These are phyloP conservation scores for Drosophila ironensis DNA, from an alignment of 1,140 invertebrate species.

Conservation along the genomic window DNA sequence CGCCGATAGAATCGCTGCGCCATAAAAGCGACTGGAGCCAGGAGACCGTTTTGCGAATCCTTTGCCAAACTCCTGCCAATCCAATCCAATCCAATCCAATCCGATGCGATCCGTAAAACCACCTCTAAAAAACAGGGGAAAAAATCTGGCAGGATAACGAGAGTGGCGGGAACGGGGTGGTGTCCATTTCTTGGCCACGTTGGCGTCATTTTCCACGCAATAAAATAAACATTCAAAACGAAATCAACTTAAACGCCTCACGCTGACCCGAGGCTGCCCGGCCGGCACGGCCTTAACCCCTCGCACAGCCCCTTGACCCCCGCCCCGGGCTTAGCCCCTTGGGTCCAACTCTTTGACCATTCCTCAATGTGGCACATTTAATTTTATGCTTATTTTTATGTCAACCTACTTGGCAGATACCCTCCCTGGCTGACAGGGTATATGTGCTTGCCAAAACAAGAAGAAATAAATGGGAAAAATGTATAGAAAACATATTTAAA, in stretches of 20 bases:
- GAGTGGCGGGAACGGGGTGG: slow-evolving; percentile 7
- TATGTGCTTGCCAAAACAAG: too few species aligned
- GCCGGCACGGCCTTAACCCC: slow-evolving; percentile 4
- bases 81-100: background rate
- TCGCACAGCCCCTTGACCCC: slow-evolving; percentile 12
- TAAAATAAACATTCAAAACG: slow-evolving; percentile 81
- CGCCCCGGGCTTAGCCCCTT: slow-evolving; percentile 8
- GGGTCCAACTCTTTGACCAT: slow-evolving; percentile 38
- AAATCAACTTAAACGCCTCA: slow-evolving; percentile 78
- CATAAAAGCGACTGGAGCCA: slow-evolving; percentile 74
- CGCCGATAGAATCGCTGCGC: slow-evolving; percentile 68
- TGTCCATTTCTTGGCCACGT: slow-evolving; percentile 78
- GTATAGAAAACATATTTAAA: too few species aligned
- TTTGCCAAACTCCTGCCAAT: too few species aligned
- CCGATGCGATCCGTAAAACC: background rate
- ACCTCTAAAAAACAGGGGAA: slow-evolving; percentile 17
- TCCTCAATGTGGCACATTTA: slow-evolving; percentile 78
- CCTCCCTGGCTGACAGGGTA: too few species aligned
- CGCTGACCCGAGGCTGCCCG: slow-evolving; percentile 3
- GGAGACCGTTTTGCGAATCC: too few species aligned
- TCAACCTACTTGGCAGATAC: slow-evolving; percentile 34
- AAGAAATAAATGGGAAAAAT: too few species aligned
- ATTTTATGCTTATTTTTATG: slow-evolving; percentile 80
- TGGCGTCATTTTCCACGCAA: slow-evolving; percentile 81
- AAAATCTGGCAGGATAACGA: slow-evolving; percentile 3